These are phyloP conservation scores for Ecdyonurus torrentis DNA, from an alignment of 2,888 invertebrate species.

Conservation along the genomic window DNA sequence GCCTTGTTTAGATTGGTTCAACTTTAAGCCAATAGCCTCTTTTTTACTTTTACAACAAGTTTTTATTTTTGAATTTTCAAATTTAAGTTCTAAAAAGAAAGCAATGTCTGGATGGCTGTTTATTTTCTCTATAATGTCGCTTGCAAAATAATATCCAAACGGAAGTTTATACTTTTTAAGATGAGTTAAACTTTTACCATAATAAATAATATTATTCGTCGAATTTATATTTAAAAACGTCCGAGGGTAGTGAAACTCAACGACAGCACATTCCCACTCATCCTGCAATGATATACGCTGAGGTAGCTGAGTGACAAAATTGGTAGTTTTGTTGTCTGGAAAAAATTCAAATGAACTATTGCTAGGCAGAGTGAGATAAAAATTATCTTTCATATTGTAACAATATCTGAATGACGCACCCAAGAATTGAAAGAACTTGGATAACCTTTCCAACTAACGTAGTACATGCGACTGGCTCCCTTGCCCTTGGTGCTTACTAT, in stretches of 20 bases:
- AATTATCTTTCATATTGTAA: constrained; percentile 11
- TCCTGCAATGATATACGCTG: constrained; percentile 13
- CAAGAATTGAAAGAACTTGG: constrained; percentile 15
- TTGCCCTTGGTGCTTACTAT: constrained; percentile 11
- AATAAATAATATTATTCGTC: neutral
- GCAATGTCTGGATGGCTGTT: neutral
- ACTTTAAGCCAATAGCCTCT: no score
- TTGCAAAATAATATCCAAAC: neutral
- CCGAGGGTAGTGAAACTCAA: constrained; percentile 15
- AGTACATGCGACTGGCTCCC: constrained; percentile 9
- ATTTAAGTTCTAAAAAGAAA: neutral
- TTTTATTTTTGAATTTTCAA: neutral
- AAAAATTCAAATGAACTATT: constrained; percentile 17
- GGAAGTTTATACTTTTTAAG: neutral
- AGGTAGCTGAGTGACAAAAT: constrained; percentile 17
- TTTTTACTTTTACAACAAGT: no score
- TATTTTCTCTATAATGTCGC: neutral
- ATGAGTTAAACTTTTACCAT: neutral
- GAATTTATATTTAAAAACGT: neutral
- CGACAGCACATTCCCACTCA: constrained; percentile 16
- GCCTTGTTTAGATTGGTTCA: no score
- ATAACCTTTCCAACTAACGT: constrained; percentile 17
- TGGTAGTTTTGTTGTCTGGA: constrained; percentile 16
- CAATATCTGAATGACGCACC: constrained; percentile 9
- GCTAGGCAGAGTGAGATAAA: constrained; percentile 16